Evolutionary conservation across 2,888 invertebrate genomes (phyloP).

Genomic region (Thymelicus sylvestris): DNA sequence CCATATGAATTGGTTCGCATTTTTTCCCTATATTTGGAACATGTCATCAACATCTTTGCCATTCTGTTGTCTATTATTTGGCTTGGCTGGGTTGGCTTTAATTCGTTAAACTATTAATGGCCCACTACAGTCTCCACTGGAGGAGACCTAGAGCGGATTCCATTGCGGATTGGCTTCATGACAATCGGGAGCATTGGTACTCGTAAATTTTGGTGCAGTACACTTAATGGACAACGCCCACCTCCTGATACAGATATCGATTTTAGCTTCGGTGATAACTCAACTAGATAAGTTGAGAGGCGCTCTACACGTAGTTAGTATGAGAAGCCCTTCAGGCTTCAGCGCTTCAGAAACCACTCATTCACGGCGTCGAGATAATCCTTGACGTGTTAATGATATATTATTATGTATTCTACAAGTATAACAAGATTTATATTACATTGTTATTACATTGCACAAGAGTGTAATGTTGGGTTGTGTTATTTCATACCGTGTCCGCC

Average conservation of each 20-base stretch:
- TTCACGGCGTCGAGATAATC: not conserved
- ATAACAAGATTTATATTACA: not conserved
- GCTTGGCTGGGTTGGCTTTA: too few species aligned
- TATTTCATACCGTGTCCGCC: too few species aligned
- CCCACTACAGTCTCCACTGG: too few species aligned
- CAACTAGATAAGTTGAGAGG: not conserved
- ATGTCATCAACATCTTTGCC: too few species aligned
- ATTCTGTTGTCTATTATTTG: too few species aligned
- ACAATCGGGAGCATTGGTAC: not conserved
- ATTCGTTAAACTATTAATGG: too few species aligned
- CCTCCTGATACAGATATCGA: not conserved
- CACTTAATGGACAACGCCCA: not conserved
- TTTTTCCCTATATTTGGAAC: too few species aligned
- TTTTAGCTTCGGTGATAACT: not conserved
- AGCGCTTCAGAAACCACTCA: constrained; percentile 1
- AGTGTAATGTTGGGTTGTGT: not conserved
- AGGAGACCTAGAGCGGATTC: too few species aligned
- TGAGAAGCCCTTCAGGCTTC: constrained; percentile 2
- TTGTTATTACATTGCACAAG: not conserved
- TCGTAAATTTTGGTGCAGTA: not conserved
- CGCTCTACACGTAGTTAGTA: not conserved
- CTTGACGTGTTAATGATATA: not conserved
- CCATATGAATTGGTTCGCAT: too few species aligned
- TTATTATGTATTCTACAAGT: not conserved
- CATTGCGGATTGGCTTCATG: too few species aligned